These are phyloP conservation scores for Conistra vaccinii DNA, from an alignment of 2,888 invertebrate genomes.

Conservation along the genomic window DNA sequence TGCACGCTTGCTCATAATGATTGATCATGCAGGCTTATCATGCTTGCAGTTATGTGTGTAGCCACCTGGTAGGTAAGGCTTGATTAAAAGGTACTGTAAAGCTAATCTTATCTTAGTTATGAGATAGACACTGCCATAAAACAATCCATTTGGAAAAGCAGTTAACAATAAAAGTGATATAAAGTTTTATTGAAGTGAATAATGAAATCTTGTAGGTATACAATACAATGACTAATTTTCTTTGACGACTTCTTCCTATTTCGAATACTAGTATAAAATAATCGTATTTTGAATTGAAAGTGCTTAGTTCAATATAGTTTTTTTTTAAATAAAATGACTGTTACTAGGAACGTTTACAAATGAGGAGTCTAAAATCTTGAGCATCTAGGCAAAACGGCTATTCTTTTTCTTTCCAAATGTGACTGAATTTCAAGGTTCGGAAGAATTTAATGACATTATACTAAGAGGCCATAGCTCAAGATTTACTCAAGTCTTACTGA, in stretches of 20 bases:
- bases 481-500: not conserved
- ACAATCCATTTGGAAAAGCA: not conserved
- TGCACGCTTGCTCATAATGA: no score
- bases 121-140: not conserved
- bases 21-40: no score
- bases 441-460: not conserved
- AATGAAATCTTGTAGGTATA: not conserved
- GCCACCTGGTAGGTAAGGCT: not conserved
- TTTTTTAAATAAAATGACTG: not conserved
- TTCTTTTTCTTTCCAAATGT: not conserved
- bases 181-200: slow-evolving; percentile 9
- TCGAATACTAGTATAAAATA: not conserved
- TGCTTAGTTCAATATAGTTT: not conserved
- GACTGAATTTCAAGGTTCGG: not conserved
- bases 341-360: not conserved
- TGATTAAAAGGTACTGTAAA: not conserved
- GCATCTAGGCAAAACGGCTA: not conserved
- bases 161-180: not conserved
- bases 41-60: no score
- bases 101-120: slow-evolving; percentile 11
- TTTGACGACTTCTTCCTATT: not conserved
- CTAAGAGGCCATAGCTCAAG: not conserved
- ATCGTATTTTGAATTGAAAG: not conserved
- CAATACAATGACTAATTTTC: not conserved
- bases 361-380: not conserved